phyloP scores from a whole-genome alignment of 2,113 vertebrate genomes.

The Gopherus flavomarginatus region DNA sequence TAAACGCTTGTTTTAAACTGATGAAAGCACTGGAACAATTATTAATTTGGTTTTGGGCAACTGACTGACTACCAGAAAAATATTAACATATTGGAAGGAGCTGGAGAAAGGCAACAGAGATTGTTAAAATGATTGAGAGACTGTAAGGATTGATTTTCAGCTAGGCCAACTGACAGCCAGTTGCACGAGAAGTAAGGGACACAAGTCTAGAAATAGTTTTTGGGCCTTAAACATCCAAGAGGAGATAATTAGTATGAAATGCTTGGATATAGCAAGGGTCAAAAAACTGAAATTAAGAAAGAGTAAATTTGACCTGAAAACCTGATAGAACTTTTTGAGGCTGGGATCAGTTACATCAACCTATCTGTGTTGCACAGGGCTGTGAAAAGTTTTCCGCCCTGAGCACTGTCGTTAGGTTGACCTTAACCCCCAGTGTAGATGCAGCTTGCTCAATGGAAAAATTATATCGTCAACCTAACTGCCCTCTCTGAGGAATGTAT shows the following conservation, averaged over 20 bases:
- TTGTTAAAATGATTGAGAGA: not conserved
- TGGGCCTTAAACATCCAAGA: not conserved
- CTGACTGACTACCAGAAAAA: not conserved
- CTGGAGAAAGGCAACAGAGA: not conserved
- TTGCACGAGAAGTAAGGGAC: not conserved
- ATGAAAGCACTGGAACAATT: not conserved
- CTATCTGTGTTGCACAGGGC: not conserved
- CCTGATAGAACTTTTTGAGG: not conserved
- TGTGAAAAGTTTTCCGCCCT: not conserved
- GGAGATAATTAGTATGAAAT: not conserved
- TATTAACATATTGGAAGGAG: not conserved
- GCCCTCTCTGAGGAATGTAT: not conserved
- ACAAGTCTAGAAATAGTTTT: not conserved
- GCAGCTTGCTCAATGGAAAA: not conserved
- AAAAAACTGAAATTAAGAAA: not conserved
- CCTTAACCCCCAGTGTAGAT: not conserved
- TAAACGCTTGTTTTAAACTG: not conserved
- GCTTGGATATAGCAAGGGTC: not conserved
- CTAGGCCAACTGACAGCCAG: not conserved
- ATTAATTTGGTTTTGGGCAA: not conserved
- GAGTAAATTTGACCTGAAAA: not conserved
- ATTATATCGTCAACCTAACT: not conserved
- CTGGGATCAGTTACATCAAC: not conserved
- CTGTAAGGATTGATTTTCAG: not conserved
- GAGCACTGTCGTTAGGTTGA: not conserved